Conservation (phyloP, 1,140 invertebrate genomes). For the Metaphire vulgaris region DNA sequence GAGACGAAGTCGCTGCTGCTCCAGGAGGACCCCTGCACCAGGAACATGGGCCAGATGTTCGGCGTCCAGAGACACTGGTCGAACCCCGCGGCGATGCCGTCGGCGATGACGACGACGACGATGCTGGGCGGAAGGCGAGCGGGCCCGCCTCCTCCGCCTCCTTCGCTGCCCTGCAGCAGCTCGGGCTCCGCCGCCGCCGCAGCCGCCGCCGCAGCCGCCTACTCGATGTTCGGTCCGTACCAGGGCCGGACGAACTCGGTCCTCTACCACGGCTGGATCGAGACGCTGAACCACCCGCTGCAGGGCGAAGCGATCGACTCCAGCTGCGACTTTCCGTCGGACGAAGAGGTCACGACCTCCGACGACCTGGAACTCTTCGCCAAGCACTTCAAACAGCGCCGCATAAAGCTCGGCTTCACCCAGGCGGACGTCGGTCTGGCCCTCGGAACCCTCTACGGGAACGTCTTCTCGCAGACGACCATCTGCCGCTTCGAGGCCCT, state of each 20-base stretch:
- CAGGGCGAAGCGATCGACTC: neutral
- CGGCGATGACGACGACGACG: no score
- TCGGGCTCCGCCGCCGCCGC: neutral
- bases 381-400: slow-evolving; percentile 97
- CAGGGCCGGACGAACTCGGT: neutral
- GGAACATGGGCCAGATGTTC: no score
- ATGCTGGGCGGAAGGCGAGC: no score
- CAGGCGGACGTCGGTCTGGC: slow-evolving; percentile 98
- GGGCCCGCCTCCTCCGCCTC: no score
- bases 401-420: slow-evolving; percentile 89
- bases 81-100: no score
- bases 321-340: neutral
- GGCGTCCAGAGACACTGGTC: neutral
- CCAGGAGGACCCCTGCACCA: neutral
- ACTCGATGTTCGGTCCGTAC: neutral
- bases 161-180: neutral
- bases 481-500: slow-evolving; percentile 99
- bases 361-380: slow-evolving; percentile 98
- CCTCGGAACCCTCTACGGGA: slow-evolving; percentile 94
- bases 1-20: neutral
- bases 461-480: slow-evolving; percentile 98
- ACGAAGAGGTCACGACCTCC: slow-evolving; percentile 58
- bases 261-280: neutral
- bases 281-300: neutral
- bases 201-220: neutral